Base-by-base conservation (phyloP, 2,797 vertebrate genomes). In the Peromyscus nudipes region DNA sequence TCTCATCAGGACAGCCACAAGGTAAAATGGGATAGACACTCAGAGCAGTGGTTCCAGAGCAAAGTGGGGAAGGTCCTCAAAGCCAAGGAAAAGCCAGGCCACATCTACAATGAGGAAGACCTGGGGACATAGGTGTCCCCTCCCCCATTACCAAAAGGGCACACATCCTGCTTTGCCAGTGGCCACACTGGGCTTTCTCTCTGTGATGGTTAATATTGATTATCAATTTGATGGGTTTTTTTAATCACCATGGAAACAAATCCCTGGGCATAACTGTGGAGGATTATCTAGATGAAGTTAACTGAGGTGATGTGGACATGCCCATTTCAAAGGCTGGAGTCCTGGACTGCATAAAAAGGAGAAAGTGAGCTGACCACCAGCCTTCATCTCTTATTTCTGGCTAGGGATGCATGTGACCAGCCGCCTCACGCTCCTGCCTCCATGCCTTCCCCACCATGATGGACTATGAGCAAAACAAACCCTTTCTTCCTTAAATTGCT, bases 21-120 rank as follows among this genome's bases (percentile, higher is more conserved):
- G 57, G 4, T 4, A 5, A 52, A 19, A 31, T 4, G 29, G 1
- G 1, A 23, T 25, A 46, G 43, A 6, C 11, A 1, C 23, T 12
- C 7, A 31, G 16, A 21, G 46, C 31, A 11, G 21, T 31, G 23
- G 16, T 27, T n/a, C 37, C 4, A 60, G 7, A 6, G 29, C 6
- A 9, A 23, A 31, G 64, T 31, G 6, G 1, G 43, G 13, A 1
- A 21, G 76, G 23, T 31, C 76, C 31, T 57, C 69, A 49, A 62
- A 88, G 55, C 43, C 5, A 77, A 86, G 34, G 29, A 10, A 19
- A 40, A 65, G 16, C 25, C 25, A 49, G 83, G 31, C 43, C 64
- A 85, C 11, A 16, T 3, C 19, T 67, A 67, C 43, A 34, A 3
- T 17, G 23, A 71, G 65, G 46, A 46, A n/a, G 31, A 52, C 31